Evolutionary conservation across 2,888 invertebrate genomes (phyloP).

Genomic region (Eupithecia tripunctaria): DNA sequence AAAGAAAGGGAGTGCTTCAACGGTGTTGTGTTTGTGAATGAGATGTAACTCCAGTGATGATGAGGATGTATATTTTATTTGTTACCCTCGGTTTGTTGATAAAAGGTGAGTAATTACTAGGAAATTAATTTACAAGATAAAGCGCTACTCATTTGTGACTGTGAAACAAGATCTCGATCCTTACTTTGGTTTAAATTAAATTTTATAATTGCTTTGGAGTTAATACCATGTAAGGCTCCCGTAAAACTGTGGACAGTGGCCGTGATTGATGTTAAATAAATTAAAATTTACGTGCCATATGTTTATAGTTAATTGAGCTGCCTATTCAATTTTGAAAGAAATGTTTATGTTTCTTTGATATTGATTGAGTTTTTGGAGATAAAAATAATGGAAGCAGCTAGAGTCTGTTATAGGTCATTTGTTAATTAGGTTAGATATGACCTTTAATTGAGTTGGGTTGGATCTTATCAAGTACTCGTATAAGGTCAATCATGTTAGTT

Average conservation of each 20-base stretch:
- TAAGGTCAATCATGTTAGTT: neutral
- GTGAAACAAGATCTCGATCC: slow-evolving; percentile 1
- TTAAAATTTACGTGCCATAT: neutral
- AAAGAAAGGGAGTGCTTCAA: slow-evolving; percentile 17
- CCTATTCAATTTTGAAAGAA: neutral
- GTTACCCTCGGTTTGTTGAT: slow-evolving; percentile 72
- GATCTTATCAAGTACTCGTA: neutral
- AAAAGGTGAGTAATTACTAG: slow-evolving; percentile 62
- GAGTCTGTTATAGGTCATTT: neutral
- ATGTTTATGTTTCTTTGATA: neutral
- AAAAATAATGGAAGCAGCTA: neutral
- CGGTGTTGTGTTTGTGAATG: slow-evolving; percentile 61
- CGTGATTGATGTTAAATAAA: neutral
- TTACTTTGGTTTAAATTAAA: slow-evolving; percentile 16
- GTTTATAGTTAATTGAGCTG: neutral
- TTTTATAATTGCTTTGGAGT: slow-evolving; percentile 9
- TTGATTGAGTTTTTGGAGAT: neutral
- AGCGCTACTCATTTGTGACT: neutral
- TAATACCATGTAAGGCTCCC: slow-evolving; percentile 33
- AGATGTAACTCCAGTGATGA: slow-evolving; percentile 68
- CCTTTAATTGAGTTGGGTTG: neutral
- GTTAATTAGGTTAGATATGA: neutral
- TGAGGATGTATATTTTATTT: slow-evolving; percentile 78
- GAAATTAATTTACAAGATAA: slow-evolving; percentile 10
- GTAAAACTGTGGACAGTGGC: slow-evolving; percentile 11